A percentile compares a stretch with the other conserved stretches of the same genome.
Conservation (phyloP, 1,140 invertebrate species). For the Papilio dardanus region DNA sequence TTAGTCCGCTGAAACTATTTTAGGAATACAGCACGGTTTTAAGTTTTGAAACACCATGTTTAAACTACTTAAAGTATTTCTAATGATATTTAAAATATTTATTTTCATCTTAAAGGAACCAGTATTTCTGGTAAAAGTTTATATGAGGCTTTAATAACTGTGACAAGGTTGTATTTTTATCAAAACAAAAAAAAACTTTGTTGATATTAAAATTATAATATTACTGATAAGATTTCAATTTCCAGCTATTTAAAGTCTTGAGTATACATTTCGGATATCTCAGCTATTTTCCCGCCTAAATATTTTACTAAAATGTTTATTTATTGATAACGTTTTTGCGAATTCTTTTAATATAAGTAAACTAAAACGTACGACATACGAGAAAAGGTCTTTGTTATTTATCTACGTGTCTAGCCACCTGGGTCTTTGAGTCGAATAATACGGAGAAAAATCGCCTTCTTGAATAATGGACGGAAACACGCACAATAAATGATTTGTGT, state of each 20-base stretch:
- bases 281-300: neutral
- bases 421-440: neutral
- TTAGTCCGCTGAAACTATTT: neutral
- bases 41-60: neutral
- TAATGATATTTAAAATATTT: neutral
- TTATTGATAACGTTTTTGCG: neutral
- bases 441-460: neutral
- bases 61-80: neutral
- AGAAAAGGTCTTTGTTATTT: neutral
- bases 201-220: neutral
- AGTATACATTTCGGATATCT: neutral
- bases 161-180: neutral
- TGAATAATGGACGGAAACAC: neutral
- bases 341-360: neutral
- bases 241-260: neutral
- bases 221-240: constrained; percentile 2
- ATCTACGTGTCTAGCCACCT: neutral
- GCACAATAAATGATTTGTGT: too few relatives aligned
- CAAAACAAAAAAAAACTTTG: neutral
- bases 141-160: neutral
- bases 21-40: neutral
- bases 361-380: neutral
- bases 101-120: neutral
- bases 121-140: neutral
- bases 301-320: neutral